Base-by-base conservation (phyloP, 2,797 vertebrate genomes). In the Crypturellus tataupa region DNA sequence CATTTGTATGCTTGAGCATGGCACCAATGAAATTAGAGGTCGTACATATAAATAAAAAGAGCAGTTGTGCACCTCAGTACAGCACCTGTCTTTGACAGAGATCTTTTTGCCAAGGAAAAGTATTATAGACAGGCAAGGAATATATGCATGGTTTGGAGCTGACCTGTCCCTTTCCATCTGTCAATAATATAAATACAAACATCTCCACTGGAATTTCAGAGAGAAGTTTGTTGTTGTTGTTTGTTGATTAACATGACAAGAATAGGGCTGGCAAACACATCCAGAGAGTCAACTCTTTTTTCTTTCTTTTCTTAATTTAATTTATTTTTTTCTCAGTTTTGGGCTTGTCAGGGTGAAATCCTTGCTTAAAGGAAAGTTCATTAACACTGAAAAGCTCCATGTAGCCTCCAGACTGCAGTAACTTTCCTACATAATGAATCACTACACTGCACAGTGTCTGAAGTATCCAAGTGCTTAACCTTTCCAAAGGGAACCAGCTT, bases 61-160 rank as follows among this genome's bases (percentile, higher is more conserved):
- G 56, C 42, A 84, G n/a, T 72, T 86, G 49, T 78, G 27, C 10
- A 6, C 78, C 87, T 91, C 68, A 86, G 67, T 39, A 64, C 49
- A 81, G 23, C 77, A 88, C 42, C 80, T 91, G 72, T 68, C 53
- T 80, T 76, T 78, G 70, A 53, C 44, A 93, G 47, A 64, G n/a
- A 4, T 75, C 42, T 56, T 15, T 65, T 79, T 84, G 20, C 12
- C 53, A 24, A 72, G 40, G 23, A 76, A 37, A 86, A 80, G 62
- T 80, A 85, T 46, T 76, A 46, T 29, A 70, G 33, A 72, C 46
- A 65, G 81, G 31, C 24, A 59, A 60, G 47, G 35, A 40, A 6
- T 18, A 62, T 76, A 29, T 62, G 64, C 92, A 63, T 79, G 13
- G 6, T 82, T 90, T 85, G 29, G 33, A 89, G 58, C 10, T n/a